Evolutionary conservation across 2,888 invertebrate species (phyloP), one percentile per base, ranked within the genome.

Genomic region (Nymphalis urticae): DNA sequence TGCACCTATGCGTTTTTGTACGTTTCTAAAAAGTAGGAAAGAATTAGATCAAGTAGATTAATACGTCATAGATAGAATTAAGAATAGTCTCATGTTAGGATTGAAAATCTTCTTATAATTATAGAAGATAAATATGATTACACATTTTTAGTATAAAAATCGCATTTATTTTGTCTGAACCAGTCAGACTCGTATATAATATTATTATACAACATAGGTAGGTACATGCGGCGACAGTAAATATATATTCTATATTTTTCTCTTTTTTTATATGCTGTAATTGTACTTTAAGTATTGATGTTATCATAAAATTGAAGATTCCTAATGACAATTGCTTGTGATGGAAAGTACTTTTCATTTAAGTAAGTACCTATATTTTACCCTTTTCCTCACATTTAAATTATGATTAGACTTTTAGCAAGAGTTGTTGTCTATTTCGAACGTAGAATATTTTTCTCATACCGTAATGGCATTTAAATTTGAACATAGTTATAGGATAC

Each of bases 131-230:
- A 13, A 42, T 42, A 42, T 42, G 13, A 42, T 10, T 50, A 56
- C 32, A 56, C 16, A 42, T n/a, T 42, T 58, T 51, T 51, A 8
- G 21, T 51, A 51, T 56, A 64, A 64, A 64, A 64, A 64, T 47
- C 24, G 10, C 36, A 16, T n/a, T 42, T 42, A 16, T 16, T 5
- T 10, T 19, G 63, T 68, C 63, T 48, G 68, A 47, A 59, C 68
- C 68, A 63, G 68, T 59, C 51, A 68, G 68, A 68, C 62, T 48
- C 61, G 17, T 56, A 56, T 42, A 13, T 42, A 42, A 42, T 42
- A 42, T 51, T 59, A 62, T 48, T 36, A 42, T 50, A 56, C 56
- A 62, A 56, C 56, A 56, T 42, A 58, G 3, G 19, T 42, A 58
- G 3, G 19, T 65, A 60, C 27, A 48, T 53, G 59, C 60, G 50